A percentile compares a stretch with the other conserved stretches of the same genome.
Evolutionary conservation across 2,113 vertebrate species (phyloP).

Genomic region (Apteryx mantelli): DNA sequence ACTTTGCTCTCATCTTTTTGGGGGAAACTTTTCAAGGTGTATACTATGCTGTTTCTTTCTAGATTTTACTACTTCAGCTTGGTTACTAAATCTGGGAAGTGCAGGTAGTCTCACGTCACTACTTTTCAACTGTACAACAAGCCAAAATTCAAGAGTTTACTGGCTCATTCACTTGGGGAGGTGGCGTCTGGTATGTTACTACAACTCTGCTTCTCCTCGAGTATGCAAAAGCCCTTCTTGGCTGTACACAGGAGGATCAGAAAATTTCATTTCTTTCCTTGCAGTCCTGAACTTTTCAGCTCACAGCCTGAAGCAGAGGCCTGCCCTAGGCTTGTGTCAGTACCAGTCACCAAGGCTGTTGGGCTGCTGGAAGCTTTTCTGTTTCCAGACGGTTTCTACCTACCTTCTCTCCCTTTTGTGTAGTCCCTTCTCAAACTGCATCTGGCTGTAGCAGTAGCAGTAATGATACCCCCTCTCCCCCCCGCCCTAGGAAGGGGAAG

Average conservation of each 20-base stretch:
- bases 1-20: neutral
- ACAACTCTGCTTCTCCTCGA: conserved; percentile 9
- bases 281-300: neutral
- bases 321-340: neutral
- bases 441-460: neutral
- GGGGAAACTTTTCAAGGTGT: neutral
- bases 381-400: neutral
- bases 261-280: neutral
- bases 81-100: neutral
- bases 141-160: neutral
- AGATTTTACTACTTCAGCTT: neutral
- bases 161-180: neutral
- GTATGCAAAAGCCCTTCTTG: neutral
- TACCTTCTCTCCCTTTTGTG: neutral
- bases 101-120: neutral
- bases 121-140: neutral
- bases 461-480: neutral
- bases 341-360: neutral
- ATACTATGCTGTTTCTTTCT: neutral
- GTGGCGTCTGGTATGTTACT: neutral
- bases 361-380: neutral
- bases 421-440: neutral
- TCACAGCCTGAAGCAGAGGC: neutral
- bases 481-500: neutral
- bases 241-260: neutral